Evolutionary conservation across 2,888 invertebrate species (phyloP).

Genomic region (Epicampocera succincta): DNA sequence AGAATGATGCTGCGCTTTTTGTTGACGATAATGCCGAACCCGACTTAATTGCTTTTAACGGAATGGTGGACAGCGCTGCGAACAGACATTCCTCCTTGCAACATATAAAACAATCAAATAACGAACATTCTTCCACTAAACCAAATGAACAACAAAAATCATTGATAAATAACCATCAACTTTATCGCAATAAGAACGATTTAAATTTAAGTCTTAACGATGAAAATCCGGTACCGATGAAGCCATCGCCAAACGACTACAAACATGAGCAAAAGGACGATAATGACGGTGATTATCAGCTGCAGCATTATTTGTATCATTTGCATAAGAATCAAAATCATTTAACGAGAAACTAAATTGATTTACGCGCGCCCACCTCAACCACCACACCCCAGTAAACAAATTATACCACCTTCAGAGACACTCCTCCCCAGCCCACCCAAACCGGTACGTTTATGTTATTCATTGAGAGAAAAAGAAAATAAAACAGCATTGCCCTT

Average conservation of each 20-base stretch:
- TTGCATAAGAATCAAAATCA: slow-evolving; percentile 78
- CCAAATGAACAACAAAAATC: slow-evolving; percentile 52
- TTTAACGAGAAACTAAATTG: slow-evolving; percentile 74
- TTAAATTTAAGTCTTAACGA: slow-evolving; percentile 60
- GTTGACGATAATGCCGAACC: slow-evolving; percentile 54
- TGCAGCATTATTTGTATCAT: slow-evolving; percentile 78
- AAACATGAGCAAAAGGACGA: slow-evolving; percentile 65
- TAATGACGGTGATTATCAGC: slow-evolving; percentile 74
- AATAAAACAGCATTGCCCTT: no score
- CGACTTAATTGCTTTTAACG: slow-evolving; percentile 20
- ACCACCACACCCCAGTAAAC: not conserved
- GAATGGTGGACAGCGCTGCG: slow-evolving; percentile 23
- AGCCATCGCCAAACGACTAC: slow-evolving; percentile 54
- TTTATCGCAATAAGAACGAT: slow-evolving; percentile 51
- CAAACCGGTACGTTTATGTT: slow-evolving; percentile 25
- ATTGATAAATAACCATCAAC: slow-evolving; percentile 43
- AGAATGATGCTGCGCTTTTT: not conserved
- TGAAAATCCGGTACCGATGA: slow-evolving; percentile 60
- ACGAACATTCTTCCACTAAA: slow-evolving; percentile 36
- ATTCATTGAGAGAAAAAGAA: slow-evolving; percentile 21
- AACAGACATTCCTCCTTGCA: slow-evolving; percentile 41
- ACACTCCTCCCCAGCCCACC: not conserved
- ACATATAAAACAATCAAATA: slow-evolving; percentile 46
- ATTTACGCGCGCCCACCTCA: not conserved
- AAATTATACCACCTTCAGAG: not conserved